Conservation (phyloP, 2,888 invertebrate species). For the Dexiosoma caninum region DNA sequence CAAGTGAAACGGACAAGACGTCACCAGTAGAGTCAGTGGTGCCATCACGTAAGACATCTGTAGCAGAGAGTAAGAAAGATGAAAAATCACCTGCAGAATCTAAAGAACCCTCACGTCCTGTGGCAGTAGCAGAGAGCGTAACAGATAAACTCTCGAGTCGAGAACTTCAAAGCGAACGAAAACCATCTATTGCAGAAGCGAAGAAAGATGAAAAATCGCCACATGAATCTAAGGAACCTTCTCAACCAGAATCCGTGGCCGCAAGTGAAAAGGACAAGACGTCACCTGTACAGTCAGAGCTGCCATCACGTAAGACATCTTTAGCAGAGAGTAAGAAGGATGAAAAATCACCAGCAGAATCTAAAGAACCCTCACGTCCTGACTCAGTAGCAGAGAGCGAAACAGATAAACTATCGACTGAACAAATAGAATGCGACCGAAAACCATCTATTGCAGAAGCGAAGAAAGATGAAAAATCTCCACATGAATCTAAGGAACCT, state of each 20-base stretch:
- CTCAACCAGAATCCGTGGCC: slow-evolving; percentile 44
- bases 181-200: slow-evolving; percentile 47
- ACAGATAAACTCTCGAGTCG: not conserved
- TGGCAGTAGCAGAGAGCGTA: slow-evolving; percentile 10
- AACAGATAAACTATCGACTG: slow-evolving; percentile 49
- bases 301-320: slow-evolving; percentile 26
- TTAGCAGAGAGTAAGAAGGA: slow-evolving; percentile 43
- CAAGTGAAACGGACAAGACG: slow-evolving; percentile 60
- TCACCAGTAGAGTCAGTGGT: slow-evolving; percentile 43
- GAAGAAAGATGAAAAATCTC: slow-evolving; percentile 61
- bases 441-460: slow-evolving; percentile 53
- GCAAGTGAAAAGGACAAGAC: slow-evolving; percentile 45
- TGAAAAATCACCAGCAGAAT: slow-evolving; percentile 10
- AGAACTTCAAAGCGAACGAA: not conserved
- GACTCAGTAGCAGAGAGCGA: slow-evolving; percentile 36
- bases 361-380: slow-evolving; percentile 42
- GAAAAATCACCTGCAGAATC: slow-evolving; percentile 53
- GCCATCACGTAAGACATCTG: slow-evolving; percentile 47
- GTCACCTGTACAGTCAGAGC: slow-evolving; percentile 34
- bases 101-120: slow-evolving; percentile 54
- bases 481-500: slow-evolving; percentile 33
- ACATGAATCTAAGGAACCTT: slow-evolving; percentile 2
- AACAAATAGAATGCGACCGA: slow-evolving; percentile 61
- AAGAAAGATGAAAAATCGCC: slow-evolving; percentile 52
- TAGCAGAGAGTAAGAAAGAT: slow-evolving; percentile 50